A percentile compares a stretch with the other conserved stretches of the same genome.
Evolutionary conservation across 2,113 vertebrate genomes (phyloP).

Genomic region (Lycaon pictus): DNA sequence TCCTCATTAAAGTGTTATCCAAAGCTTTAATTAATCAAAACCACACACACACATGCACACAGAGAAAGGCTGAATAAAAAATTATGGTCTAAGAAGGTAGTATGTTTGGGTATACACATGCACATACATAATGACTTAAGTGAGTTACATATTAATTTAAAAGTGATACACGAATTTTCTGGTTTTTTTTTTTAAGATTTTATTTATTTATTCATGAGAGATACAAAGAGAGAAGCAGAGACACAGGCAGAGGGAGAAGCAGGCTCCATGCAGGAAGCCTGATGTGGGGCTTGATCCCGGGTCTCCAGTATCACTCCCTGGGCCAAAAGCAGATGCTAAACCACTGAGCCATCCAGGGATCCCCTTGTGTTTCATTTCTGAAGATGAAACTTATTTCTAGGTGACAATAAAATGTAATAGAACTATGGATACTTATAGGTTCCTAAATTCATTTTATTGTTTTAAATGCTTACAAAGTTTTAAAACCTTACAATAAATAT

Average conservation of each 20-base stretch:
- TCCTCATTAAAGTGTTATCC: background rate
- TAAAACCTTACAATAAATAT: background rate
- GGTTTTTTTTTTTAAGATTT: no score
- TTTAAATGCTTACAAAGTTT: background rate
- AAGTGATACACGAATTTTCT: background rate
- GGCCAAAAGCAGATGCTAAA: no score
- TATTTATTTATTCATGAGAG: no score
- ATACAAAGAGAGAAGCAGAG: no score
- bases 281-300: no score
- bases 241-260: no score
- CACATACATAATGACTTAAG: background rate
- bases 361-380: background rate
- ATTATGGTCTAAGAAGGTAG: background rate
- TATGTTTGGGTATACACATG: background rate
- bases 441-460: background rate
- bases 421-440: background rate
- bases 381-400: background rate
- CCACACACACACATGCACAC: background rate
- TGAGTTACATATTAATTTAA: background rate
- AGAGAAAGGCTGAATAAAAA: background rate
- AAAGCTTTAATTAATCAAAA: background rate
- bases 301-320: no score
- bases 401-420: background rate
- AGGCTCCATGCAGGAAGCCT: no score
- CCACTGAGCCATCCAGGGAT: no score